phyloP scores from a whole-genome alignment of 1,140 invertebrate genomes.

The Telenomus remus region DNA sequence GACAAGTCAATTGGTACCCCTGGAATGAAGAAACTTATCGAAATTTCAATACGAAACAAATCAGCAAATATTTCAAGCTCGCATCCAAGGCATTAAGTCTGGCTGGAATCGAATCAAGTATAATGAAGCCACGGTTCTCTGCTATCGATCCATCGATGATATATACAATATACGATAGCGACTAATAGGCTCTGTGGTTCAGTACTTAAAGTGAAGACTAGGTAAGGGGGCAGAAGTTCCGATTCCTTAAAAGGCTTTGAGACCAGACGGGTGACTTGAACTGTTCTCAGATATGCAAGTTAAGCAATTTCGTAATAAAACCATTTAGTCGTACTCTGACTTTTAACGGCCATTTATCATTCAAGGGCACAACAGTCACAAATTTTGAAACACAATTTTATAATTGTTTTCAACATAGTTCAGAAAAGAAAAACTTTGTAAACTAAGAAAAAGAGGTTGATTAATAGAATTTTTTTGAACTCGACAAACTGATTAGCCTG shows the following conservation, averaged over 20 bases:
- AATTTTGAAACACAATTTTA: no score
- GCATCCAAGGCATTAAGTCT: constrained; percentile 22
- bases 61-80: constrained; percentile 26
- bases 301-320: background rate
- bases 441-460: no score
- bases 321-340: no score
- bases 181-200: constrained; percentile 58
- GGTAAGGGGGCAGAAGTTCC: constrained; percentile 19
- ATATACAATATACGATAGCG: constrained; percentile 41
- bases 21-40: background rate
- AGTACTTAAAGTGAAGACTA: constrained; percentile 39
- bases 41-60: constrained; percentile 5
- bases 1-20: no score
- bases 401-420: no score
- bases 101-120: constrained; percentile 42
- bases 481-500: no score
- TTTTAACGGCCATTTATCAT: no score
- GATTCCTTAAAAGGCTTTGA: constrained; percentile 17
- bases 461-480: no score
- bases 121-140: constrained; percentile 47
- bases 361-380: no score
- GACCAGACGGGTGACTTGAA: constrained; percentile 3
- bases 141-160: constrained; percentile 53
- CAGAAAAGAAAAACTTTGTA: no score
- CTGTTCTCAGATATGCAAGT: background rate